Conservation (phyloP, 2,888 invertebrate genomes). For the Zaprionus lineosus region DNA sequence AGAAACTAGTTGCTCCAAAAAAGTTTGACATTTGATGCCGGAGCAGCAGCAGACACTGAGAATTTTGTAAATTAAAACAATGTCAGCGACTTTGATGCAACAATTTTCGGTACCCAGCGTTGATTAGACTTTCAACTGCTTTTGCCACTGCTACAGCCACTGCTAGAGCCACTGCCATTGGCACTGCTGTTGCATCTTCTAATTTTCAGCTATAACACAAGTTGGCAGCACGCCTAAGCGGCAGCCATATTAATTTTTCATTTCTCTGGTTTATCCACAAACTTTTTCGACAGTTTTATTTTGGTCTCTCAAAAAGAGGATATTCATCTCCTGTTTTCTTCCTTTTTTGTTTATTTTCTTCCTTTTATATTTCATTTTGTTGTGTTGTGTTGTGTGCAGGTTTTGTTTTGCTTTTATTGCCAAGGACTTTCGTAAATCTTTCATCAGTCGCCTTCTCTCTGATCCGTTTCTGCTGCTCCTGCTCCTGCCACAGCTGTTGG, state of each 20-base stretch:
- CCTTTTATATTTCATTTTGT: not conserved
- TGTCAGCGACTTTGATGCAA: conserved; percentile 55
- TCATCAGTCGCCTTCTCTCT: conserved; percentile 38
- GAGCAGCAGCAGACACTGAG: conserved; percentile 12
- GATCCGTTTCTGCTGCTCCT: conserved; percentile 28
- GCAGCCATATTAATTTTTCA: conserved; percentile 54
- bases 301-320: too few species aligned
- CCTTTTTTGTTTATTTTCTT: not conserved
- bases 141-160: too few species aligned
- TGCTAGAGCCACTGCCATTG: too few species aligned
- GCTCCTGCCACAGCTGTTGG: conserved; percentile 49
- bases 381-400: conserved; percentile 17
- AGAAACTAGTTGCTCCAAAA: conserved; percentile 29
- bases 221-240: conserved; percentile 37
- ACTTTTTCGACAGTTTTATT: conserved; percentile 10
- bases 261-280: conserved; percentile 15
- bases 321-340: too few species aligned
- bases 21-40: conserved; percentile 64
- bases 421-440: conserved; percentile 47
- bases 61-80: conserved; percentile 66
- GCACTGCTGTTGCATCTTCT: too few species aligned
- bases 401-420: conserved; percentile 34
- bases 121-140: conserved; percentile 51
- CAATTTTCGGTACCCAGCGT: conserved; percentile 43
- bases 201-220: conserved; percentile 15